Evolutionary conservation across 2,113 vertebrate species (phyloP), one percentile per base, ranked within the genome.

Genomic region (Bos javanicus): DNA sequence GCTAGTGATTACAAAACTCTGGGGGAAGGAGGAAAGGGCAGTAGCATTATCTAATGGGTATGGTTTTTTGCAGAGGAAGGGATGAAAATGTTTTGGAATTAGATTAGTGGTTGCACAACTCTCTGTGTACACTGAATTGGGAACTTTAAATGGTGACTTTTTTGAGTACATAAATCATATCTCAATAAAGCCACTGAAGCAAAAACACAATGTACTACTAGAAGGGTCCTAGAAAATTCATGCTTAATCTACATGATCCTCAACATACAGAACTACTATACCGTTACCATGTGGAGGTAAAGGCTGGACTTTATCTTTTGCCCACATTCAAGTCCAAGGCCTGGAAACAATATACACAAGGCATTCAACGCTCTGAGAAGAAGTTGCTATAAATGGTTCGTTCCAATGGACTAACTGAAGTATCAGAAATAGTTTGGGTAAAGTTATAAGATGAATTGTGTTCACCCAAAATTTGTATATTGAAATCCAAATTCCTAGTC

Each of bases 211-310:
- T 99, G 99, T 9, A 98, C 14, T 0, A 99, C 71, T 0, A 99
- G 98, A 39, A 99, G 99, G 87, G 94, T 96, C 1, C 54, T 83
- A 52, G 60, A 96, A 76, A 39, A 30, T 26, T 33, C 30, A 39
- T 74, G 30, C 43, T 92, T 46, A 81, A 67, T 82, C 60, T 93
- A 39, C 46, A 59, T 99, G 12, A 89, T 56, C 15, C 0, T 99
- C 99, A 0, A 98, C 99, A 98, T 99, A 99, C 43, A 98, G n/a
- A 50, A 99, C 98, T 59, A 99, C 96, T 52, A 99, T 98, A 97
- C 99, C 99, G 97, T 99, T 99, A 83, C 99, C 99, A 96, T 99
- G 99, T 82, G 99, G 99, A 94, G 99, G 98, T 91, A 98, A 98
- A 0, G 99, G 98, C 95, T 99, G 98, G 91, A 99, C 98, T 98